Evolutionary conservation across 2,888 invertebrate genomes (phyloP).

Genomic region (Cosmia trapezina): DNA sequence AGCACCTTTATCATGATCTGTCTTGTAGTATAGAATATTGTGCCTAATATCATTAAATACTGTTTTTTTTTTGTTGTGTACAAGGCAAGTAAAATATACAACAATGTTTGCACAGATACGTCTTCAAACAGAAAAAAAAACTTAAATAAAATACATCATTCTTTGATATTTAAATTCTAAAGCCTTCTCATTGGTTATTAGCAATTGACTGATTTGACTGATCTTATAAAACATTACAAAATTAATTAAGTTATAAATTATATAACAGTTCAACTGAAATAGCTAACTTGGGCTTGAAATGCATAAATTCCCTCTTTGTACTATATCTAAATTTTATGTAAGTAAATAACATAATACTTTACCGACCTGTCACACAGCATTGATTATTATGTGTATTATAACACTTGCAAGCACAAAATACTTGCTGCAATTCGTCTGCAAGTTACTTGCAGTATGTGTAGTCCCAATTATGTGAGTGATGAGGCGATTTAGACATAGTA

Average conservation of each 20-base stretch:
- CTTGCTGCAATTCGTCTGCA: conserved; percentile 7
- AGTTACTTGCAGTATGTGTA: conserved; percentile 3
- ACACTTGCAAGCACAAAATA: conserved; percentile 2
- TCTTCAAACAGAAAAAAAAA: conserved; percentile 15
- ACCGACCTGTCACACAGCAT: conserved; percentile 28
- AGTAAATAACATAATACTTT: conserved; percentile 57
- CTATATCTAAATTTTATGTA: conserved; percentile 51
- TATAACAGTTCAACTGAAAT: conserved; percentile 38
- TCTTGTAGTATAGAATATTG: not conserved
- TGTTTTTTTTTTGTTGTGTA: not conserved
- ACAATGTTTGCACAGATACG: conserved; percentile 26
- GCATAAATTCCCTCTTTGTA: conserved; percentile 59
- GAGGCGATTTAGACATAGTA: conserved; percentile 7
- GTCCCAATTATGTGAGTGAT: not conserved
- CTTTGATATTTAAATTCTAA: conserved; percentile 11
- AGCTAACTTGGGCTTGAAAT: conserved; percentile 48
- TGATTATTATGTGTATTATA: conserved; percentile 15
- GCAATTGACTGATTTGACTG: conserved; percentile 57
- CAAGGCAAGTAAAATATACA: not conserved
- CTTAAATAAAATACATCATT: conserved; percentile 15
- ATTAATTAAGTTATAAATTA: conserved; percentile 50
- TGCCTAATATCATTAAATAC: not conserved
- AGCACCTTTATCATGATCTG: no score
- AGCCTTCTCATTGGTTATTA: conserved; percentile 24
- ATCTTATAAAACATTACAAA: conserved; percentile 39